Evolutionary conservation across 2,113 vertebrate genomes (phyloP), one percentile per base, ranked within the genome.

Genomic region (Piliocolobus tephrosceles): DNA sequence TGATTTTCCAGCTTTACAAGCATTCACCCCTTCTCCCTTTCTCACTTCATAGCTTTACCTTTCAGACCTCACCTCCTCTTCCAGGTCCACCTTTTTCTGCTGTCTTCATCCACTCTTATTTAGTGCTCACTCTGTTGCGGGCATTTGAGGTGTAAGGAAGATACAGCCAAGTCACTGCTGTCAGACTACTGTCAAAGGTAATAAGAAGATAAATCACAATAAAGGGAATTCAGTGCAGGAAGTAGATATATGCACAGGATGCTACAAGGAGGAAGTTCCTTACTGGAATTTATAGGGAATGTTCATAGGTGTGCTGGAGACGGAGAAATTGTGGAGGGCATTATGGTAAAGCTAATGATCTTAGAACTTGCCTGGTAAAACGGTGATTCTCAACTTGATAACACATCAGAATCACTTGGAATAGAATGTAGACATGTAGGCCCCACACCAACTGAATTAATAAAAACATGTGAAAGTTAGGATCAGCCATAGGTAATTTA

Each of bases 241-340:
- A 16, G 32, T 70, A 35, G 40, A 52, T 17, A 18, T 2, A 4
- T 14, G 14, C 43, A 12, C n/a, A 18, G 8, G 47, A 14, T 43
- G 16, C 27, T n/a, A 38, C n/a, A 40, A 6, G 22, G 1, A 80
- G 55, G 22, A 50, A 9, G n/a, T n/a, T 35, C 0, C 0, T 30
- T 70, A 1, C 55, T 73, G 85, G 38, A 47, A 68, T 78, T 58
- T 45, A 32, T 22, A 84, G 45, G 4, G 11, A 38, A 35, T 25
- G 5, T n/a, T 57, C 20, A 18, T 20, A 66, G 66, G 27, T 61
- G 58, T 35, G 35, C 2, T 27, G 3, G 55, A 87, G 40, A 64
- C 4, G 40, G 45, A 58, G 43, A 66, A 55, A 23, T 13, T 12
- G 38, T 1, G 0, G n/a, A 43, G 43, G 13, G 40, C 22, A 9